Conservation (phyloP, 2,888 invertebrate genomes). For the Eupithecia centaureata region DNA sequence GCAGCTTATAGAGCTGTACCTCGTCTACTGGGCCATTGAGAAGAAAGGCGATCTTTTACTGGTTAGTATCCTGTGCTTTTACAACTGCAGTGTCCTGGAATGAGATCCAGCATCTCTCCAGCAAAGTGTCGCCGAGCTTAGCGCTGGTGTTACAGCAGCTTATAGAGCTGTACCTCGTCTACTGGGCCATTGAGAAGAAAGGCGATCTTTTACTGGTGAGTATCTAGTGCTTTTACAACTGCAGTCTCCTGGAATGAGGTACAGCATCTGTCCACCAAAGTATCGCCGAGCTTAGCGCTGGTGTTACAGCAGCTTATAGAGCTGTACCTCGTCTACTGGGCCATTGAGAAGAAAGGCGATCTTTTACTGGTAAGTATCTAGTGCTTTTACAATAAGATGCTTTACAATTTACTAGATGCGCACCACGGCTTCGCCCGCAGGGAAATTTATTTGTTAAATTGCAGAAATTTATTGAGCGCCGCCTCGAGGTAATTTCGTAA, state of each 20-base stretch:
- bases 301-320: constrained; percentile 89
- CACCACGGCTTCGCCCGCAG: too few relatives aligned
- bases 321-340: constrained; percentile 90
- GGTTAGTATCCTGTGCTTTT: constrained; percentile 80
- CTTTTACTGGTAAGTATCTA: constrained; percentile 87
- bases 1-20: constrained; percentile 90
- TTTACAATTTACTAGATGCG: too few relatives aligned
- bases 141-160: constrained; percentile 86
- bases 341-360: constrained; percentile 89
- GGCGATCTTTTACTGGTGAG: constrained; percentile 92
- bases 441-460: too few relatives aligned
- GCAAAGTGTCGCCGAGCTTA: constrained; percentile 84
- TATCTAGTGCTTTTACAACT: constrained; percentile 29
- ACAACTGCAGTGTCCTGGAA: constrained; percentile 87
- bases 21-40: constrained; percentile 88
- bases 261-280: constrained; percentile 63
- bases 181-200: constrained; percentile 88
- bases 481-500: too few relatives aligned
- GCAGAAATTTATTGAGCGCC: too few relatives aligned
- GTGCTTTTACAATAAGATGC: too few relatives aligned
- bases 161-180: constrained; percentile 90
- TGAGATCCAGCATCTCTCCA: constrained; percentile 76
- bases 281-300: constrained; percentile 84
- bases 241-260: constrained; percentile 86
- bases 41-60: constrained; percentile 90